Conservation (phyloP, 2,888 invertebrate genomes). For the Agrotis puta region DNA sequence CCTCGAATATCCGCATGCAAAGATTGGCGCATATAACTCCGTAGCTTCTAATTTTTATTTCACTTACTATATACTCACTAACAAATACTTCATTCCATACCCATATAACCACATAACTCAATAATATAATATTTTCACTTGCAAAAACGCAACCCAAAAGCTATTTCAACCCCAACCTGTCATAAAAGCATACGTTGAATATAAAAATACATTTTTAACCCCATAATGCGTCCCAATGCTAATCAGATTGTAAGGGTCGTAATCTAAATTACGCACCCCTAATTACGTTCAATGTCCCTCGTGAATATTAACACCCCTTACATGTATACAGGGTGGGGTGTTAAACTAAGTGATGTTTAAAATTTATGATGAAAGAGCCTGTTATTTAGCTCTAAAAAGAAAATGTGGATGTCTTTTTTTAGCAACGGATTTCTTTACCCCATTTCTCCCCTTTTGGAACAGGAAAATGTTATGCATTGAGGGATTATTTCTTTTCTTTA, state of each 20-base stretch:
- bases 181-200: conserved; percentile 19
- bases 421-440: too few species aligned
- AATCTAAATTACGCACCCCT: conserved; percentile 65
- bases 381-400: conserved; percentile 18
- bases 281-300: conserved; percentile 63
- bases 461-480: too few species aligned
- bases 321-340: conserved; percentile 22
- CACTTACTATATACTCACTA: too few species aligned
- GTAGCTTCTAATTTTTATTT: too few species aligned
- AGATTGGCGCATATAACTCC: too few species aligned
- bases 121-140: conserved; percentile 9
- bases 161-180: conserved; percentile 7
- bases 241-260: conserved; percentile 66
- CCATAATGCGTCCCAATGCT: conserved; percentile 57
- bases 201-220: conserved; percentile 54
- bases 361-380: conserved; percentile 41
- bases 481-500: too few species aligned
- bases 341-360: conserved; percentile 54
- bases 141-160: background rate
- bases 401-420: background rate
- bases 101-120: background rate
- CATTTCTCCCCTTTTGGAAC: too few species aligned
- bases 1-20: too few species aligned
- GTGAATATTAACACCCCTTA: conserved; percentile 61
- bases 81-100: background rate